Percentiles rank a stretch among this genome's conserved stretches.
phyloP scores from a whole-genome alignment of 2,888 invertebrate genomes.

The Watsonalla binaria region DNA sequence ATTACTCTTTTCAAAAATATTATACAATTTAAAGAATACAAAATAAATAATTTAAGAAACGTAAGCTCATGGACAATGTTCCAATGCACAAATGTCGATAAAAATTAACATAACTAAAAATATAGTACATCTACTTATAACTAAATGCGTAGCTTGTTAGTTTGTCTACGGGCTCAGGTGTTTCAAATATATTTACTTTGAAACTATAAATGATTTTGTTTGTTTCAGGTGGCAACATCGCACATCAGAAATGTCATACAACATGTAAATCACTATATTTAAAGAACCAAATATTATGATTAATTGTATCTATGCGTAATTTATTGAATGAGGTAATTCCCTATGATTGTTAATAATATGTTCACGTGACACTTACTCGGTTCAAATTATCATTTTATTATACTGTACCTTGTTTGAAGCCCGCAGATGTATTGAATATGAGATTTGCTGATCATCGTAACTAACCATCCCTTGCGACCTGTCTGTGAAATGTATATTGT shows the following conservation, averaged over 20 bases:
- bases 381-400: conserved; percentile 57
- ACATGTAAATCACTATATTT: conserved; percentile 46
- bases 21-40: too few species aligned
- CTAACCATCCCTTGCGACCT: too few species aligned
- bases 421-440: conserved; percentile 28
- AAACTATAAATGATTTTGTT: conserved; percentile 6
- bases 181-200: too few species aligned
- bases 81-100: too few species aligned
- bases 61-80: too few species aligned
- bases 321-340: conserved; percentile 55
- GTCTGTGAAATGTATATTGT: conserved; percentile 12
- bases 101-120: too few species aligned
- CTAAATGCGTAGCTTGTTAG: too few species aligned
- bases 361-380: conserved; percentile 38
- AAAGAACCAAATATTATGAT: conserved; percentile 77
- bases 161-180: too few species aligned
- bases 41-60: too few species aligned
- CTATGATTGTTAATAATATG: conserved; percentile 3
- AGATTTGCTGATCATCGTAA: conserved; percentile 10
- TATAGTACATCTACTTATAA: too few species aligned
- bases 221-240: conserved; percentile 51
- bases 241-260: conserved; percentile 49
- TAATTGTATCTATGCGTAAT: conserved; percentile 65
- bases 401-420: conserved; percentile 40
- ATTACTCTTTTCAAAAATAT: too few species aligned